A percentile compares a stretch with the other conserved stretches of the same genome.
Evolutionary conservation across 1,140 invertebrate genomes (phyloP).

Genomic region (Anastrepha ludens): DNA sequence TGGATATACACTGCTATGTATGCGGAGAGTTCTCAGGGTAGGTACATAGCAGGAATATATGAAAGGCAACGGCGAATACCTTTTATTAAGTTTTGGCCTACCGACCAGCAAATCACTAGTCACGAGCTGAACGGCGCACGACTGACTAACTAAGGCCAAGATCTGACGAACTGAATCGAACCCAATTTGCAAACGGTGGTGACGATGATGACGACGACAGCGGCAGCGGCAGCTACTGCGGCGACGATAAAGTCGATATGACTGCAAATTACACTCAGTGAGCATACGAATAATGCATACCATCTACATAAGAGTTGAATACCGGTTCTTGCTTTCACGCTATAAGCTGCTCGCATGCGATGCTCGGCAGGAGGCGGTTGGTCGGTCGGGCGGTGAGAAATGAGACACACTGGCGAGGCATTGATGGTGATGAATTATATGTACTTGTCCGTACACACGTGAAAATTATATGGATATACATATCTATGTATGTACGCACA

Average conservation of each 20-base stretch:
- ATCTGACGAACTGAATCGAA: constrained; percentile 3
- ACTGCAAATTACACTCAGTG: constrained; percentile 45
- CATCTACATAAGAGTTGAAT: not conserved
- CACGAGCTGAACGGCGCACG: constrained; percentile 45
- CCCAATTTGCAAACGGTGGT: constrained; percentile 24
- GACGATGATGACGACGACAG: not conserved
- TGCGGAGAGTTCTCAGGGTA: not conserved
- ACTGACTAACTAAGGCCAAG: constrained; percentile 33
- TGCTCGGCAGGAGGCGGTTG: not conserved
- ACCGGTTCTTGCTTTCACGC: constrained; percentile 18
- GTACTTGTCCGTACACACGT: too few species aligned
- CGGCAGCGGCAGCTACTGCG: too few species aligned
- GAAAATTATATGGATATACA: too few species aligned
- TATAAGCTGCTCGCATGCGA: not conserved
- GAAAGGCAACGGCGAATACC: not conserved
- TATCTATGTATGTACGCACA: too few species aligned
- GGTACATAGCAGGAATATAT: not conserved
- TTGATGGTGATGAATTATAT: not conserved
- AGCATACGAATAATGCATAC: constrained; percentile 23
- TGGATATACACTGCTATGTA: not conserved
- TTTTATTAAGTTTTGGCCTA: constrained; percentile 18
- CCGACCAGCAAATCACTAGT: constrained; percentile 39
- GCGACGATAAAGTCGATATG: not conserved
- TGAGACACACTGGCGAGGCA: not conserved
- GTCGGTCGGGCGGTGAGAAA: not conserved